Evolutionary conservation across 2,888 invertebrate species (phyloP), one percentile per base, ranked within the genome.

Genomic region (Sesamia inferens): DNA sequence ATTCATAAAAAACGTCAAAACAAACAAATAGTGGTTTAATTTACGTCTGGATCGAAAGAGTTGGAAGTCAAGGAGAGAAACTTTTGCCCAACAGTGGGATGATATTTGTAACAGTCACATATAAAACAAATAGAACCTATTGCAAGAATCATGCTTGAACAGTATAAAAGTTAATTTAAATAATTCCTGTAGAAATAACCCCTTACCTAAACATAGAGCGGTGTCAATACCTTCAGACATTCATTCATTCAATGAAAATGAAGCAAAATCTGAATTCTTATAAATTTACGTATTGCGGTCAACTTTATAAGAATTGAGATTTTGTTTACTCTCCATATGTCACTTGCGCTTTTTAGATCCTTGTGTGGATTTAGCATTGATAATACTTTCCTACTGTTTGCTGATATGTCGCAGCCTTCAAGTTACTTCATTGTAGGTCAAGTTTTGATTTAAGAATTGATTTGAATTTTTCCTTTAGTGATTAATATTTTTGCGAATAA

Each of bases 331-430:
- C 31, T 54, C 19, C 42, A 48, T 24, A 22, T 83, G 11, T 59
- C 85, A 83, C 83, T 83, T 82, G 61, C 79, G 73, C 83, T 83
- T 85, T 83, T 83, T 78, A 76, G 58, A 81, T 82, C 78, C 75
- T 82, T 83, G 62, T 73, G 64, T 55, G 39, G 63, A 75, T 70
- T 66, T 47, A 62, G 39, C 51, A 66, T 67, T 54, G 61, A n/a
- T 68, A 68, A 51, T 11, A 55, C 55, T 31, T 55, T 16, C 57
- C 57, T 65, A 16, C 31, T 78, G 47, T 57, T 78, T 70, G 51
- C n/a, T 61, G 57, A 42, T 42, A 31, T 4, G 7, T 39, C 13
- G 58, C 6, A 22, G 31, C 14, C 31, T 47, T 31, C 16, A 47
- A 39, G 57, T 39, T 55, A 48, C 48, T 10, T 13, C 24, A 14